Conservation (phyloP, 2,797 vertebrate genomes). For the Merluccius polli region DNA sequence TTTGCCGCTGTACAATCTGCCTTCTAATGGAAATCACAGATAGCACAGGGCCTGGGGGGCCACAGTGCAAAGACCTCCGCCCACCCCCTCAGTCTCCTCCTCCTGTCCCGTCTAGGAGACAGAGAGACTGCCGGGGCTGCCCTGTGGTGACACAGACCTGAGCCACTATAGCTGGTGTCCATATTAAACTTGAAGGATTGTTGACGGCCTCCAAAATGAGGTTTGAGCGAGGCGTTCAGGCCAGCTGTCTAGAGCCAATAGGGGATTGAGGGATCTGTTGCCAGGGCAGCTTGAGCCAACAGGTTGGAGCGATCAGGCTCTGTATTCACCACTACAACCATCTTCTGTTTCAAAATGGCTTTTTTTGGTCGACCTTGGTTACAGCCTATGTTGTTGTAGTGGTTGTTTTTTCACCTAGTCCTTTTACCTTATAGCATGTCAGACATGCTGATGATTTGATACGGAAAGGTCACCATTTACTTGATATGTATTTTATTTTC, state of each 20-base stretch:
- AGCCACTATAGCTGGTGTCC: constrained; percentile 66
- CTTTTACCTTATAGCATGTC: neutral
- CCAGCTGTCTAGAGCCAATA: neutral
- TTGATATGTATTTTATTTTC: neutral
- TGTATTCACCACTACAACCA: neutral
- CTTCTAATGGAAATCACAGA: constrained; percentile 78
- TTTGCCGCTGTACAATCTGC: constrained; percentile 74
- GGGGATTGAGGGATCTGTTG: neutral
- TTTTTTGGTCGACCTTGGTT: neutral
- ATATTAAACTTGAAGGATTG: constrained; percentile 64
- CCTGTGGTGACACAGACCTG: constrained; percentile 66
- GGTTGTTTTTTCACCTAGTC: neutral
- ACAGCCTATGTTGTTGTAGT: neutral
- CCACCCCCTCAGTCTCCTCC: constrained; percentile 64
- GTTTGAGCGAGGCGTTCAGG: neutral
- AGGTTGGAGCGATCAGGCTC: neutral
- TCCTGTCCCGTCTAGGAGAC: constrained; percentile 58
- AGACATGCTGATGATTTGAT: neutral
- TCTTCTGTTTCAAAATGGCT: neutral
- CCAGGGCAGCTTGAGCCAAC: constrained; percentile 1
- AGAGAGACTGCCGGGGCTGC: constrained; percentile 53
- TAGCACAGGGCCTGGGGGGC: constrained; percentile 72
- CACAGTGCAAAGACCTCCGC: constrained; percentile 66
- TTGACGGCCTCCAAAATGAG: constrained; percentile 52
- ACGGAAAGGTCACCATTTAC: neutral